Conservation (phyloP, 2,888 invertebrate genomes). For the Eudemis profundana region DNA sequence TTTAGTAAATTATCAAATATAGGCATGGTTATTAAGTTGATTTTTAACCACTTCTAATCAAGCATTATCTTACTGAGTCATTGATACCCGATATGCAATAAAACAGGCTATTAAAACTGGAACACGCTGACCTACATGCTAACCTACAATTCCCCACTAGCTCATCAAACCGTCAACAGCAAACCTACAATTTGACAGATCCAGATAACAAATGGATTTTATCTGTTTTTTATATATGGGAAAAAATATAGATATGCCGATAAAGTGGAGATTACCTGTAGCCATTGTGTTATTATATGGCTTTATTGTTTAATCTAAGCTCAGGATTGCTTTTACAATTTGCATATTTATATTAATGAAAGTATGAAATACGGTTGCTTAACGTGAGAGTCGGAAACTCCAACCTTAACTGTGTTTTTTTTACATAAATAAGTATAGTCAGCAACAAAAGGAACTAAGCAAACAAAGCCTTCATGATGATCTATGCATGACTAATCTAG, state of each 20-base stretch:
- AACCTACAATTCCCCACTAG: slow-evolving; percentile 2
- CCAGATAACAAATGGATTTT: slow-evolving; percentile 28
- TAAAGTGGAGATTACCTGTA: slow-evolving; percentile 23
- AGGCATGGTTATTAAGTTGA: too few species aligned
- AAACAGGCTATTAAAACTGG: background rate
- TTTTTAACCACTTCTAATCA: too few species aligned
- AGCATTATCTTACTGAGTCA: too few species aligned
- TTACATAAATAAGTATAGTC: too few species aligned
- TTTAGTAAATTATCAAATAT: too few species aligned
- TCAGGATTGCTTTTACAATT: slow-evolving; percentile 2
- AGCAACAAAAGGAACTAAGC: too few species aligned
- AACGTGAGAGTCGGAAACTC: background rate
- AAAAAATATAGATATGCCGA: slow-evolving; percentile 30
- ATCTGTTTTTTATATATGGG: slow-evolving; percentile 29
- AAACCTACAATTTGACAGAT: slow-evolving; percentile 40
- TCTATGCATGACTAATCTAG: too few species aligned
- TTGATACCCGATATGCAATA: background rate
- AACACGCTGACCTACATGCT: background rate
- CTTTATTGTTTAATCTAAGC: slow-evolving; percentile 2
- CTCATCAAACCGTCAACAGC: slow-evolving; percentile 15
- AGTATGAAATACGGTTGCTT: background rate
- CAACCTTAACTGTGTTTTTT: background rate
- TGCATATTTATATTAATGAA: slow-evolving; percentile 6
- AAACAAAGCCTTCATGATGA: too few species aligned
- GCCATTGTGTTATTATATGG: slow-evolving; percentile 15